Evolutionary conservation across 2,888 invertebrate species (phyloP), one percentile per base, ranked within the genome.

Genomic region (Darwinula stevensoni): DNA sequence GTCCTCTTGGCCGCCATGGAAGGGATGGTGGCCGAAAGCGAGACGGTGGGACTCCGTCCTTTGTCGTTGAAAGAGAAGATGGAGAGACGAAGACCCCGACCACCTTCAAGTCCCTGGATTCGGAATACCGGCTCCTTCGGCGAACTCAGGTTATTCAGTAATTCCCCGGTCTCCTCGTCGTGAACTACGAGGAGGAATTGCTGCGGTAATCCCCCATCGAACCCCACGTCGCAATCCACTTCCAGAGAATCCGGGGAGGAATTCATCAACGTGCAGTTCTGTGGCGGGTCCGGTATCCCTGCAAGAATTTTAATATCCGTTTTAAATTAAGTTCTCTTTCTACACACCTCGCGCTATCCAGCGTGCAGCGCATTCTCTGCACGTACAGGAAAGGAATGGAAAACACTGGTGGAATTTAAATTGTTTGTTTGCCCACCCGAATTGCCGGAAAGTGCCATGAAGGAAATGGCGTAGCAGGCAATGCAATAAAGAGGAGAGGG

Each of bases 1-100:
- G 22, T 22, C n/a, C 22, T 22, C n/a, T 22, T 22, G 22, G 22
- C 22, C 22, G 22, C 22, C n/a, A n/a, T n/a, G 6, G 22, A 22
- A 6, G 22, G 22, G 22, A n/a, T 38, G 22, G 32, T 38, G 28
- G 35, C 38, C 12, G 32, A 26, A 9, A 38, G 32, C 13, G 35
- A 30, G 17, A 35, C 22, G 33, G 30, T 31, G 11, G 78, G 76
- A 43, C 76, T 76, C 35, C 69, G 58, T 30, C 82, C 82, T 48
- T 80, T 82, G 31, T 72, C 72, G 52, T 82, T 82, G 44, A 72
- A 65, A 3, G 80, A 75, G 47, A 71, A 78, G 40, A 82, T 54
- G 47, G 71, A 69, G 43, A 78, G 67, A 29, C 43, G 41, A 35
- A 47, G 47, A 5, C 40, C 40, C 5, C 45, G 46, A 42, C 71